Base-by-base conservation (phyloP, 1,140 invertebrate species). In the Grapholita molesta region DNA sequence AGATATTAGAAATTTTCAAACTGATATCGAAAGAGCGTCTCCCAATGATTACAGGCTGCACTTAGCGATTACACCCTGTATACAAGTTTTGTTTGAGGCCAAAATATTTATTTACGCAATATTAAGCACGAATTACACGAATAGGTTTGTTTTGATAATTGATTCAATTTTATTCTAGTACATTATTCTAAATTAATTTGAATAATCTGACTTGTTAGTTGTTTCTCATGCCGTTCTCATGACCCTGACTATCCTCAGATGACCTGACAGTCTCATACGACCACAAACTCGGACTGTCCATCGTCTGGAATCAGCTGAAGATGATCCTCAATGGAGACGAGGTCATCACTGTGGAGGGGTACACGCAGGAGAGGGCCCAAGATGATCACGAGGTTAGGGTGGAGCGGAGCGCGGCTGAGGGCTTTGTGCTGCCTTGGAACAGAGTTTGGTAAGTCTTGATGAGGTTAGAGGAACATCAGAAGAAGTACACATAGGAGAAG, bases 271-370 rank as follows among this genome's bases (percentile, higher is more conserved):
- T 90, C 67, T 74, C 82, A 0, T 89, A 85, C 67, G 84, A 88
- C 35, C 82, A 86, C 65, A 79, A 76, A 52, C 64, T 69, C 18
- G 87, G 89, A 6, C 72, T 91, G 9, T 89, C 87, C 4, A 79
- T 92, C 64, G 57, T 74, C 4, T 90, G 87, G 89, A 84, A 82
- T 53, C 84, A 85, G 48, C 73, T 91, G 68, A 85, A 84, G 73
- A 93, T 96, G 68, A 93, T 95, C 12, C 93, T 97, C 71, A 96
- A 98, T 79, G 94, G 94, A 69, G 94, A 94, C 24, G 95, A 96
- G 74, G 95, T 97, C 66, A 95, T 97, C 74, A 94, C 94, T 12
- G 91, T 97, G 3, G 95, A 96, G 71, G 95, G 95, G 8, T 92
- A 96, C n/a, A 93, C 94, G 55, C 83, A 95, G 70, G 85, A 94